These are phyloP conservation scores for Campylorhamphus procurvoides DNA, from an alignment of 2,113 vertebrate species.

Conservation along the genomic window DNA sequence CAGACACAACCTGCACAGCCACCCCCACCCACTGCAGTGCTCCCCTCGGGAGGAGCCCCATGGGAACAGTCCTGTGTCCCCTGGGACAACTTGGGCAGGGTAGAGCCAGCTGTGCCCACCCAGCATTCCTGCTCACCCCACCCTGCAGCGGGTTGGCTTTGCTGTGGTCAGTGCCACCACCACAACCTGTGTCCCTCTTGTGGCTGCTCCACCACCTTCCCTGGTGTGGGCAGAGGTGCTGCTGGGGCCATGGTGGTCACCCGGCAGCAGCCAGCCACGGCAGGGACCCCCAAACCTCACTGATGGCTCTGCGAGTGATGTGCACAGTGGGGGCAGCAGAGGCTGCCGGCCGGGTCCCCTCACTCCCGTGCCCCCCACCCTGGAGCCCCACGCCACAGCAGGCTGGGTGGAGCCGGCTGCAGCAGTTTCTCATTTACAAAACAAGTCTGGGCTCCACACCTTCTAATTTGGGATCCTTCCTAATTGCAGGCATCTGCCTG, in stretches of 20 bases:
- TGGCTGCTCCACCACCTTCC: not conserved
- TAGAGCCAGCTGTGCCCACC: not conserved
- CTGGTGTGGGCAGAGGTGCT: fast-evolving
- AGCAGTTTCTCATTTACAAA: not conserved
- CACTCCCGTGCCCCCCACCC: fast-evolving
- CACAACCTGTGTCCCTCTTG: fast-evolving
- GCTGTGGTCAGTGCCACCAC: not conserved
- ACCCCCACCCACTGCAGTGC: fast-evolving
- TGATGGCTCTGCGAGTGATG: fast-evolving
- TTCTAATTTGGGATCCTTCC: slow-evolving; percentile 26
- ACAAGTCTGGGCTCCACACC: slow-evolving; percentile 14
- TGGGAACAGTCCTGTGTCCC: not conserved
- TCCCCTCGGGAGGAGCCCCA: not conserved
- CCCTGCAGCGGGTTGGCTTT: fast-evolving
- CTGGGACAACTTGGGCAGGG: not conserved
- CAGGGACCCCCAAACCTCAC: not conserved
- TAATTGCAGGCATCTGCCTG: not conserved
- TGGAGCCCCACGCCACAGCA: not conserved
- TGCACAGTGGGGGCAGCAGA: fast-evolving
- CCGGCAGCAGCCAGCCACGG: fast-evolving
- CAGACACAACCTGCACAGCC: too few species aligned
- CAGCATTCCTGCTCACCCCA: not conserved
- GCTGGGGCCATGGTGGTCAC: fast-evolving
- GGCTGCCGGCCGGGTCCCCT: fast-evolving
- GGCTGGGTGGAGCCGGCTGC: slow-evolving; percentile 8